Conservation (phyloP, 2,797 vertebrate species). For the Ctenopoma kingsleyae region DNA sequence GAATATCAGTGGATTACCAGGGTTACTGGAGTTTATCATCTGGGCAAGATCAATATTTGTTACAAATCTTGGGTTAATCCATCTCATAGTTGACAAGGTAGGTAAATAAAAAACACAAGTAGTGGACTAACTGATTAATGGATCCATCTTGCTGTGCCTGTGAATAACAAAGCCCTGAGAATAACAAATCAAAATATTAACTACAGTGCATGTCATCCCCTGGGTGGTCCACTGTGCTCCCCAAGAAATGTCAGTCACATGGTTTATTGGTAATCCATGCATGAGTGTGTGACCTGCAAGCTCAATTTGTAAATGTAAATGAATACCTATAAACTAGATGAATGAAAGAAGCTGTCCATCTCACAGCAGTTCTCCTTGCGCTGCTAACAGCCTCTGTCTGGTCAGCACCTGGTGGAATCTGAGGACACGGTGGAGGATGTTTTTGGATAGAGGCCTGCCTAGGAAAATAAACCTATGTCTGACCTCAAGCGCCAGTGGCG, state of each 20-base stretch:
- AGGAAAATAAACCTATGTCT: slow-evolving; percentile 81
- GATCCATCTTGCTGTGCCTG: too few species aligned
- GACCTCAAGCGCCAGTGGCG: slow-evolving; percentile 76
- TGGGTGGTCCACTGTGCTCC: slow-evolving; percentile 61
- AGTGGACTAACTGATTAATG: too few species aligned
- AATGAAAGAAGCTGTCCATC: slow-evolving; percentile 36
- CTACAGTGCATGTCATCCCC: background rate
- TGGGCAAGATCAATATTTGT: background rate
- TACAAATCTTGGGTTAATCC: background rate
- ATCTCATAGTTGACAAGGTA: background rate
- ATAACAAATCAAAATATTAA: background rate
- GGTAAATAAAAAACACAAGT: too few species aligned
- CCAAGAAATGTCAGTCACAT: slow-evolving; percentile 17
- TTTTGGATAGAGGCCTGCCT: slow-evolving; percentile 73
- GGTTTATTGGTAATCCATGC: slow-evolving; percentile 37
- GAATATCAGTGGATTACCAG: background rate
- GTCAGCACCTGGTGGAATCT: slow-evolving; percentile 74
- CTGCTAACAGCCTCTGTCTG: slow-evolving; percentile 53
- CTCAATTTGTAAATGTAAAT: slow-evolving; percentile 47
- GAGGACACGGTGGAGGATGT: slow-evolving; percentile 65
- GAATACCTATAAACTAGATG: slow-evolving; percentile 14
- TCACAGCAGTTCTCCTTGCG: slow-evolving; percentile 20
- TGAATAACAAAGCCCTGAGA: background rate
- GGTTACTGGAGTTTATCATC: background rate
- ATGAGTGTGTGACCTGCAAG: slow-evolving; percentile 36